A percentile compares a stretch with the other conserved stretches of the same genome.
phyloP scores from a whole-genome alignment of 2,888 invertebrate species.

The Heliconius hortense region DNA sequence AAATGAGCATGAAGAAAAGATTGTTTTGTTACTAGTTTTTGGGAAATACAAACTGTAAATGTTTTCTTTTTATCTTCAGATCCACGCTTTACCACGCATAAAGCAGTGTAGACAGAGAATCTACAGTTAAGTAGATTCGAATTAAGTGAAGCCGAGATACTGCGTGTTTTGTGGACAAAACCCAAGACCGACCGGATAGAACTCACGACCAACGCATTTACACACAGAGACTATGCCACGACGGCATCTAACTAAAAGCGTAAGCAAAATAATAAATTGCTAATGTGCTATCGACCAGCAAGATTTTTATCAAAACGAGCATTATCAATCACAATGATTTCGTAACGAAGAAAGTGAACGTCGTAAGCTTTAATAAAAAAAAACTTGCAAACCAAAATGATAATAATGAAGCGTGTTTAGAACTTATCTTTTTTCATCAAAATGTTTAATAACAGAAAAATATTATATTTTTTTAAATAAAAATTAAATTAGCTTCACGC shows the following conservation, averaged over 20 bases:
- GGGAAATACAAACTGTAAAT: neutral
- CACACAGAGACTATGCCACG: neutral
- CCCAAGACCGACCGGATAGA: neutral
- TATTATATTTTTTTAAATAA: too few relatives aligned
- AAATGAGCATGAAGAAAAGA: neutral
- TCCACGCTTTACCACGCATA: neutral
- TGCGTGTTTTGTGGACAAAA: too few relatives aligned
- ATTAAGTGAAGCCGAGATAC: too few relatives aligned
- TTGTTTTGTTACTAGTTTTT: neutral
- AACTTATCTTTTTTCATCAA: conserved; percentile 17
- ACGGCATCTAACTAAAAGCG: neutral
- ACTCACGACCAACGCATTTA: neutral
- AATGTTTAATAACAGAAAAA: neutral
- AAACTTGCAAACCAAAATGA: conserved; percentile 19
- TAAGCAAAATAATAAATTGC: neutral
- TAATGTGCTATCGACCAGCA: conserved; percentile 34
- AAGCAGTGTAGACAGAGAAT: neutral
- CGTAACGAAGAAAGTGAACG: conserved; percentile 57
- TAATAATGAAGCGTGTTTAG: conserved; percentile 23
- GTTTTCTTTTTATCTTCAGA: neutral
- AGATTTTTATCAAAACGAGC: conserved; percentile 53
- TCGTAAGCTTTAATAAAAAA: conserved; percentile 40
- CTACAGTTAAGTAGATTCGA: too few relatives aligned
- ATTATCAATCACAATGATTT: conserved; percentile 51
- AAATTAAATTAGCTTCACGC: too few relatives aligned